phyloP scores from a whole-genome alignment of 1,140 invertebrate species.

The Metaphire vulgaris region DNA sequence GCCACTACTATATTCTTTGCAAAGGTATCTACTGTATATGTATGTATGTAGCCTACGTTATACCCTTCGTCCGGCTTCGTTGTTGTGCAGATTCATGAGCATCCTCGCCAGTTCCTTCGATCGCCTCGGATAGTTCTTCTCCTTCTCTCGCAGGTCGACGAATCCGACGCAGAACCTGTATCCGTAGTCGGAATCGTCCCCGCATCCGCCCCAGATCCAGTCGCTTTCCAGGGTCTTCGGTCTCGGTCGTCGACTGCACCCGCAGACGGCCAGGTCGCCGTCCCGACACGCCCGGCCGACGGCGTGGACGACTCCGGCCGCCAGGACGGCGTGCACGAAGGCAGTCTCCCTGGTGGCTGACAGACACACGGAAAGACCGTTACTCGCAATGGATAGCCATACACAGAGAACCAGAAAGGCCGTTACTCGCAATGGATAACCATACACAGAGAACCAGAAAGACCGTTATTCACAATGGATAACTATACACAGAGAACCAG shows the following conservation, averaged over 20 bases:
- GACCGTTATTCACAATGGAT: too few relatives aligned
- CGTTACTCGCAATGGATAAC: too few relatives aligned
- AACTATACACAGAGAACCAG: too few relatives aligned
- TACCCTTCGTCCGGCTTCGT: constrained; percentile 49
- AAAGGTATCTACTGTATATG: too few relatives aligned
- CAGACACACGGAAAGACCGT: too few relatives aligned
- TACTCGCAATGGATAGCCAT: too few relatives aligned
- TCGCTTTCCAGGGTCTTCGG: constrained; percentile 71
- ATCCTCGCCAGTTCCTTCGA: constrained; percentile 4
- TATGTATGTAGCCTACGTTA: too few relatives aligned
- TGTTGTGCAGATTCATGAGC: constrained; percentile 45
- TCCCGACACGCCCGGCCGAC: constrained; percentile 81
- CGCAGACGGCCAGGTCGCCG: constrained; percentile 76
- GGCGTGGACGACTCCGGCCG: constrained; percentile 79
- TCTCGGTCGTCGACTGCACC: constrained; percentile 70
- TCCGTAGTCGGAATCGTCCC: constrained; percentile 16
- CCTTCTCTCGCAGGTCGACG: constrained; percentile 7
- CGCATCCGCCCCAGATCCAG: constrained; percentile 85
- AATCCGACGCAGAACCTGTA: constrained; percentile 5
- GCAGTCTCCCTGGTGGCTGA: constrained; percentile 83
- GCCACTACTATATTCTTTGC: too few relatives aligned
- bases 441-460: too few relatives aligned
- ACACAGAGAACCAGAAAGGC: too few relatives aligned
- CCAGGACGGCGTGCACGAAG: constrained; percentile 78
- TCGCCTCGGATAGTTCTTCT: constrained; percentile 12